Percentiles rank a stretch among this genome's conserved stretches.
These are phyloP conservation scores for Pogonognathellus flavescens DNA, from an alignment of 1,140 invertebrate species.

Conservation along the genomic window DNA sequence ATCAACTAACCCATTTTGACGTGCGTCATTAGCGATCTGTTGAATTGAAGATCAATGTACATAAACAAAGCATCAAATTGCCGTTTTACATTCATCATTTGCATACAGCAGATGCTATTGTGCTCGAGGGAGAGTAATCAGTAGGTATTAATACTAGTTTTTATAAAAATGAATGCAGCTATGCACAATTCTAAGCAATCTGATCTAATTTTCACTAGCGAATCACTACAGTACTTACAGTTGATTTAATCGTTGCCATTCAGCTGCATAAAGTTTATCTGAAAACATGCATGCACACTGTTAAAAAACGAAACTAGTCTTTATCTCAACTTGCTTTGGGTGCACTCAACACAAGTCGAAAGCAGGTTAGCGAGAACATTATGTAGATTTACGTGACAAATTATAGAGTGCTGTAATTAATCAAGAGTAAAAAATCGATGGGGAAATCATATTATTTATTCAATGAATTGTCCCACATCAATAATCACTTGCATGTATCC, in stretches of 20 bases:
- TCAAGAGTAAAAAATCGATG: not conserved
- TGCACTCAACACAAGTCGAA: constrained; percentile 6
- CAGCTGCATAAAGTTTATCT: too few relatives aligned
- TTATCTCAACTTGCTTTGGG: not conserved
- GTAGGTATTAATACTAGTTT: too few relatives aligned
- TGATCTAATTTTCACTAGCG: too few relatives aligned
- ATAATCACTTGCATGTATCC: not conserved
- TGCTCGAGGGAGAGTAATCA: too few relatives aligned
- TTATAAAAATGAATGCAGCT: too few relatives aligned
- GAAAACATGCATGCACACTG: not conserved
- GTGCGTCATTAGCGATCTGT: not conserved
- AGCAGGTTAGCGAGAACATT: constrained; percentile 11
- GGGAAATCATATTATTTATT: not conserved
- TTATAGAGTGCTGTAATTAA: constrained; percentile 18
- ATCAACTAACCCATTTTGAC: constrained; percentile 8
- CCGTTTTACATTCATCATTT: too few relatives aligned
- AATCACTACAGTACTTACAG: too few relatives aligned
- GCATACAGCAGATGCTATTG: too few relatives aligned
- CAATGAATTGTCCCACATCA: not conserved
- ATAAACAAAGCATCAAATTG: too few relatives aligned
- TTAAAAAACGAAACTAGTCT: constrained; percentile 34
- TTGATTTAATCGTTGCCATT: too few relatives aligned
- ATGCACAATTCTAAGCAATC: too few relatives aligned
- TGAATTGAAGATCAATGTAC: too few relatives aligned
- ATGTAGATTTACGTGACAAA: constrained; percentile 14